These are phyloP conservation scores for Hirtodrosophila histrioides DNA, from an alignment of 2,888 invertebrate genomes.

Conservation along the genomic window DNA sequence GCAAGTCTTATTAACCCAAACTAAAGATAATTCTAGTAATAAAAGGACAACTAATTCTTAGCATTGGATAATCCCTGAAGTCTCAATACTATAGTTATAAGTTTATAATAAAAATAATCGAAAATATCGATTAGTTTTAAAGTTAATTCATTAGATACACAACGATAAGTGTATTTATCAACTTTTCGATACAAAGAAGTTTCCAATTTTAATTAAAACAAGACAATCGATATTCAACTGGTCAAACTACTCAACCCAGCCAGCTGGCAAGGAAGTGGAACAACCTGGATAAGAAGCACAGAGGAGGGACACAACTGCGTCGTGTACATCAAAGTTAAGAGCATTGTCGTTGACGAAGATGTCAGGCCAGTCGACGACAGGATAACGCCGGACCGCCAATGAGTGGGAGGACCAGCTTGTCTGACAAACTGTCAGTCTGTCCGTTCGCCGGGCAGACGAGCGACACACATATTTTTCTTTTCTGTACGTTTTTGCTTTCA, in stretches of 20 bases:
- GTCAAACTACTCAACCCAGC: constrained; percentile 16
- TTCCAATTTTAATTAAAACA: constrained; percentile 22
- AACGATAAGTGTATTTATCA: not conserved
- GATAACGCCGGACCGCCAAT: constrained; percentile 30
- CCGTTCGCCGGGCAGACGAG: constrained; percentile 14
- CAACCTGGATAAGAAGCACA: constrained; percentile 22
- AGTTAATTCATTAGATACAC: too few relatives aligned
- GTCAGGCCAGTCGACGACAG: constrained; percentile 53
- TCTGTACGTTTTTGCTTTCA: constrained; percentile 62
- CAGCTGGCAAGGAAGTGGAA: constrained; percentile 8
- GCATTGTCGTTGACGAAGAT: constrained; percentile 62
- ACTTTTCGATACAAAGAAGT: constrained; percentile 8
- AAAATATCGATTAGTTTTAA: too few relatives aligned
- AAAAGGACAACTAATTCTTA: too few relatives aligned
- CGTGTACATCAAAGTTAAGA: constrained; percentile 53
- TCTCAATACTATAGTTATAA: too few relatives aligned
- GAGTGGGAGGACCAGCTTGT: constrained; percentile 13
- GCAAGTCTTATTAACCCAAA: too few relatives aligned
- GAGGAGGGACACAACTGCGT: constrained; percentile 15
- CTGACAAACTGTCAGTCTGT: constrained; percentile 1
- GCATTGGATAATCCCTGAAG: too few relatives aligned
- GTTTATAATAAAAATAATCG: too few relatives aligned
- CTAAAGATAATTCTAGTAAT: too few relatives aligned
- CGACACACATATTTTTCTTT: constrained; percentile 58
- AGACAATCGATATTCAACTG: constrained; percentile 31